Base-by-base conservation (phyloP, 2,888 invertebrate species). In the Gymnocheta viridis region DNA sequence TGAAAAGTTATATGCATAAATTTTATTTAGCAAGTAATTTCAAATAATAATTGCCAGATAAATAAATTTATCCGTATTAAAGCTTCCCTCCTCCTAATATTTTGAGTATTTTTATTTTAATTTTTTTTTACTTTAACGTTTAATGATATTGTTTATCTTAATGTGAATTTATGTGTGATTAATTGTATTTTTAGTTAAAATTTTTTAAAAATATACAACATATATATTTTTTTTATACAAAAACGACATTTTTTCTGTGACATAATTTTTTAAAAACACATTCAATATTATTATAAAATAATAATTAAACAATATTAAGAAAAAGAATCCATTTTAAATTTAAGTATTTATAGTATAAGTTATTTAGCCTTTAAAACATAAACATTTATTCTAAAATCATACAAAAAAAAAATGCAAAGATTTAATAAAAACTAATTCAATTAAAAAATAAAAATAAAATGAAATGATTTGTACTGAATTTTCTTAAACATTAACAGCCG, bases 291-390 rank as follows among this genome's bases (percentile, higher is more conserved):
- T 79, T 67, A 74, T 78, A 64, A 82, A 79, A 29, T 73, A 66
- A 29, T 56, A 64, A 62, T 49, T 44, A 60, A 70, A 51, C 49
- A 38, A 67, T 60, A 77, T 47, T 9, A 54, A 58, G 49, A 6
- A 58, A 79, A 49, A 79, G n/a, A 72, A 72, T 84, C 56, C 73
- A 77, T 82, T 76, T 74, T 77, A 22, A 70, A 54, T 17, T 64
- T 80, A 69, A 84, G 79, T 78, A 78, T 81, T 76, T 66, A 77
- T 56, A 54, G 54, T 10, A 72, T 81, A 82, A 85, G 82, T 76
- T 76, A 79, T 76, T 81, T 82, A 85, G 82, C 79, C 76, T 82
- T 76, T 79, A 83, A 84, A 83, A 54, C 70, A 82, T 80, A 69
- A 80, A 82, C 69, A 69, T 58, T 64, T 78, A 82, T 73, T 79